Base-by-base conservation (phyloP, 2,113 vertebrate species). In the Pygoscelis antarcticus region DNA sequence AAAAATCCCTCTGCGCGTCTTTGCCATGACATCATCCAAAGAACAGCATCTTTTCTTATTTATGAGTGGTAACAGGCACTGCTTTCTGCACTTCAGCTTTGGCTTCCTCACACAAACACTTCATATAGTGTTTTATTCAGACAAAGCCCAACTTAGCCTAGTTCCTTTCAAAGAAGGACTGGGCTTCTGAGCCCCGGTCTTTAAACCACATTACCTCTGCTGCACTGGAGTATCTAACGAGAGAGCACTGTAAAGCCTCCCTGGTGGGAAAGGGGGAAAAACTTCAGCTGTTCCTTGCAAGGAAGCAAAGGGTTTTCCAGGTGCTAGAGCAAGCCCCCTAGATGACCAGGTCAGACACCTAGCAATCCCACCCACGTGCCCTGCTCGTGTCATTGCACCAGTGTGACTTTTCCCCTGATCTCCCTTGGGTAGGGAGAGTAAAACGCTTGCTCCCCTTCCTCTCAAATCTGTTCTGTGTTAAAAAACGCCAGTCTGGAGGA, bases 191-290 rank as follows among this genome's bases (percentile, higher is more conserved):
- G 32, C 42, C 12, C 36, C 1, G 0, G 13, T 6, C 77, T 26
- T 27, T 13, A 26, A 64, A 40, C 40, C 10, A 0, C 0, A 4
- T 11, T 11, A 20, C 42, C 19, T 20, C 72, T 55, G 60, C 46
- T 22, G 16, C 40, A 6, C 38, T 18, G 62, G 23, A 22, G 40
- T 2, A 2, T 3, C 0, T 16, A 21, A 12, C 0, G 0, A 27
- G 34, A 58, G 61, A 1, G 6, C 27, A 5, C 38, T 10, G 8
- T 17, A 3, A 46, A n/a, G 5, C 20, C 34, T 54, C 32, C 38
- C 0, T 0, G 30, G 25, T 5, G 8, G 13, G 44, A 34, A 44
- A 54, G 20, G 38, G 49, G 21, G 29, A 52, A 34, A 44, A 1
- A 1, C 4, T 1, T 10, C 61, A 49, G 12, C 15, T 11, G 4